A percentile compares a stretch with the other conserved stretches of the same genome.
Evolutionary conservation across 2,888 invertebrate genomes (phyloP).

Genomic region (Epinotia brunnichana): DNA sequence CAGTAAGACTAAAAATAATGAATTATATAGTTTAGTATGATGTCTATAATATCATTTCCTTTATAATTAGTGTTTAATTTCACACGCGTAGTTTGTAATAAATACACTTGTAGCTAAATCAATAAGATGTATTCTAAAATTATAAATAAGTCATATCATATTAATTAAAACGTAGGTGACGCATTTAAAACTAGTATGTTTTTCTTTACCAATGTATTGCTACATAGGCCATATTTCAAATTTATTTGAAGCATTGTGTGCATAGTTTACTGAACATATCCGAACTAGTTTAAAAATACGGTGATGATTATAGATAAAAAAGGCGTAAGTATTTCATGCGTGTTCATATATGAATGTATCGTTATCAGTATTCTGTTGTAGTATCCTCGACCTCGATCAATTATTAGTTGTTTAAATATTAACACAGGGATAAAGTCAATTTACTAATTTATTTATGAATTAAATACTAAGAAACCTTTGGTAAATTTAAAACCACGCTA

Average conservation of each 20-base stretch:
- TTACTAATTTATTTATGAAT: conserved; percentile 7
- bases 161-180: conserved; percentile 6
- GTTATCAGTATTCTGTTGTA: background rate
- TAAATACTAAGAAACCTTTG: background rate
- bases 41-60: background rate
- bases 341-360: conserved; percentile 11
- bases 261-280: conserved; percentile 1
- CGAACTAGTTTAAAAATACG: background rate
- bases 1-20: background rate
- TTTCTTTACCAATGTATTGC: background rate
- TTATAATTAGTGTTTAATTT: conserved; percentile 8
- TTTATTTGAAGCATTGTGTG: conserved; percentile 7
- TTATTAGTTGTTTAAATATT: conserved; percentile 6
- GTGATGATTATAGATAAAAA: background rate
- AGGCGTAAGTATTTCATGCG: too few species aligned
- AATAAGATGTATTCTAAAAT: conserved; percentile 4
- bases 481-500: background rate
- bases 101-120: conserved; percentile 1
- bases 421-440: conserved; percentile 10
- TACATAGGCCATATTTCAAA: background rate
- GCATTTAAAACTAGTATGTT: background rate
- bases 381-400: background rate
- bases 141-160: background rate
- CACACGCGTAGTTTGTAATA: background rate
- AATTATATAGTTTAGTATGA: conserved; percentile 4